Percentiles rank a stretch among this genome's conserved stretches.
Evolutionary conservation across 1,140 invertebrate species (phyloP).

Genomic region (Thereuonema tuberculata): DNA sequence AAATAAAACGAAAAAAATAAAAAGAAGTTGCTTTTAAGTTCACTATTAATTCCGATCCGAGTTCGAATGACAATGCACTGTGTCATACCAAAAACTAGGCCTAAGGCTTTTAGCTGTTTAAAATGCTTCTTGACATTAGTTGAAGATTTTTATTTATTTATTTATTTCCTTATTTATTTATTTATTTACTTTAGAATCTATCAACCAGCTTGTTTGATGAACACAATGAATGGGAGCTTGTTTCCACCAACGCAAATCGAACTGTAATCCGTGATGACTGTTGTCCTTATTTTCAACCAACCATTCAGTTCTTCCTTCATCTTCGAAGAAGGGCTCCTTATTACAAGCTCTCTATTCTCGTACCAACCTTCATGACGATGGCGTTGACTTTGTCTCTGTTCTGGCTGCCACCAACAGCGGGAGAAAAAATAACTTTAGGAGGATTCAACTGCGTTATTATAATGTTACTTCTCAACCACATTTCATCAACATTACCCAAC

Average conservation of each 20-base stretch:
- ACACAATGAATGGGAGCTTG: constrained; percentile 44
- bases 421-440: constrained; percentile 47
- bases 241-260: constrained; percentile 29
- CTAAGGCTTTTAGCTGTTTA: too few species aligned
- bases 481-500: constrained; percentile 43
- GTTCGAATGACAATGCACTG: too few species aligned
- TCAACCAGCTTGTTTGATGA: constrained; percentile 14
- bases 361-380: constrained; percentile 47
- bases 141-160: too few species aligned
- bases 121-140: too few species aligned
- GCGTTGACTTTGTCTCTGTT: constrained; percentile 45
- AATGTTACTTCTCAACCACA: constrained; percentile 46
- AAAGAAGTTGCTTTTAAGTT: too few species aligned
- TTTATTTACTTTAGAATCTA: neutral
- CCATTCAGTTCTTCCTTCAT: constrained; percentile 38
- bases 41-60: too few species aligned
- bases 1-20: too few species aligned
- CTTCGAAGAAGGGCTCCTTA: constrained; percentile 42
- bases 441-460: constrained; percentile 42
- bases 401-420: constrained; percentile 42
- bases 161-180: too few species aligned
- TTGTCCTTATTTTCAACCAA: constrained; percentile 41
- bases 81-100: too few species aligned
- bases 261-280: constrained; percentile 35
- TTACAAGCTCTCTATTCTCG: constrained; percentile 43